Evolutionary conservation across 2,113 vertebrate genomes (phyloP), one percentile per base, ranked within the genome.

Genomic region (Daubentonia madagascariensis): DNA sequence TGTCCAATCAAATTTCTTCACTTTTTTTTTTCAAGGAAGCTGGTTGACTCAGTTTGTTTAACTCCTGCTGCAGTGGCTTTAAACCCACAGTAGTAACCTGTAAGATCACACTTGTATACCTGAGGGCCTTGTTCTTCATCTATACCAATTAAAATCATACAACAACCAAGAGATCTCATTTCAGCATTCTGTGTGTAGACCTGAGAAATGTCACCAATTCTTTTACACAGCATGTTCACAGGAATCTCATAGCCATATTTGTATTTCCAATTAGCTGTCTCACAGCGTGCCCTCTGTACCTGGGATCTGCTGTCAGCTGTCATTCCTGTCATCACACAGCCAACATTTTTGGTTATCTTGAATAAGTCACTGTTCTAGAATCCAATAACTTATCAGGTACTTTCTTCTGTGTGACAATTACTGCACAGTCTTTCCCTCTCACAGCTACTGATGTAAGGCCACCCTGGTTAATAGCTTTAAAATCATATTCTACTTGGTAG

Each of bases 1-100:
- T 11, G 99, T 99, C 99, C 99, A 99, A 86, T 99, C 99, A 98
- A 99, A 99, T 99, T 99, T 99, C 99, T 99, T 99, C 95, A 99
- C 99, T 99, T 99, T 99, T 98, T 99, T 98, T 99, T 99, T 99
- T 99, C 99, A 98, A 99, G 99, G 98, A 99, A 99, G 98, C 99
- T 99, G 98, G 99, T 99, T 88, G 99, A 99, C 98, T 99, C 99
- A 14, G 99, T 99, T 97, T 99, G 99, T 98, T 99, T 99, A 88
- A 99, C 99, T 59, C 99, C 99, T 3, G 99, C 99, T 37, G 99
- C 99, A 0, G 99, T 99, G 98, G 99, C 99, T 98, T 99, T 99
- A 98, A 99, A 99, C 73, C 99, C 99, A 94, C 99, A 99, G 95
- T 99, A 99, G 98, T 99, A 99, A 43, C 99, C 99, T 12, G 99